Conservation (phyloP, 2,888 invertebrate genomes). For the Odontomyia ornata region DNA sequence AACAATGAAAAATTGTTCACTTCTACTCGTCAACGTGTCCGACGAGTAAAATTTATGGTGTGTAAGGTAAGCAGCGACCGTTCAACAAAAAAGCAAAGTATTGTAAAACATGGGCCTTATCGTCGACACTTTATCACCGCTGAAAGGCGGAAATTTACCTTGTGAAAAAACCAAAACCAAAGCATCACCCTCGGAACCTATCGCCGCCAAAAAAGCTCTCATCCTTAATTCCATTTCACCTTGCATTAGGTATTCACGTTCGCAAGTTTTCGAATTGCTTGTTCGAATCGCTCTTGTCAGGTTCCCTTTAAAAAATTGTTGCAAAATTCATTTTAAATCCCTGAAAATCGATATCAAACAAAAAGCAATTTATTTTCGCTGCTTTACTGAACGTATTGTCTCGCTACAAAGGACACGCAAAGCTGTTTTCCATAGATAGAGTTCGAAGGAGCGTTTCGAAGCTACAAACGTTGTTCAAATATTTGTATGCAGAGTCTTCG, state of each 20-base stretch:
- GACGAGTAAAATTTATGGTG: constrained; percentile 34
- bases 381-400: not conserved
- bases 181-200: not conserved
- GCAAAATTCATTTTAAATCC: constrained; percentile 3
- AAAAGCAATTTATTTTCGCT: constrained; percentile 27
- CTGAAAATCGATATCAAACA: constrained; percentile 38
- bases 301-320: not conserved
- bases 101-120: constrained; percentile 42
- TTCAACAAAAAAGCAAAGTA: constrained; percentile 20
- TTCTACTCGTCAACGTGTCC: constrained; percentile 40
- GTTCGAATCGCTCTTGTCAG: not conserved
- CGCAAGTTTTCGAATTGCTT: not conserved
- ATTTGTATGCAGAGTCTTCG: constrained; percentile 14
- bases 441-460: not conserved
- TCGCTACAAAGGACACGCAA: not conserved
- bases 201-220: not conserved
- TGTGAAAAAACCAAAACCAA: not conserved
- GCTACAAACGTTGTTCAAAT: not conserved
- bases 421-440: not conserved
- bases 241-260: not conserved
- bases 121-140: constrained; percentile 39
- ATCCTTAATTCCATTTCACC: not conserved
- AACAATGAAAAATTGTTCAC: constrained; percentile 42
- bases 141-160: constrained; percentile 35
- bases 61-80: constrained; percentile 37